A percentile compares a stretch with the other conserved stretches of the same genome.
Evolutionary conservation across 2,113 vertebrate species (phyloP).

Genomic region (Oxyura jamaicensis): DNA sequence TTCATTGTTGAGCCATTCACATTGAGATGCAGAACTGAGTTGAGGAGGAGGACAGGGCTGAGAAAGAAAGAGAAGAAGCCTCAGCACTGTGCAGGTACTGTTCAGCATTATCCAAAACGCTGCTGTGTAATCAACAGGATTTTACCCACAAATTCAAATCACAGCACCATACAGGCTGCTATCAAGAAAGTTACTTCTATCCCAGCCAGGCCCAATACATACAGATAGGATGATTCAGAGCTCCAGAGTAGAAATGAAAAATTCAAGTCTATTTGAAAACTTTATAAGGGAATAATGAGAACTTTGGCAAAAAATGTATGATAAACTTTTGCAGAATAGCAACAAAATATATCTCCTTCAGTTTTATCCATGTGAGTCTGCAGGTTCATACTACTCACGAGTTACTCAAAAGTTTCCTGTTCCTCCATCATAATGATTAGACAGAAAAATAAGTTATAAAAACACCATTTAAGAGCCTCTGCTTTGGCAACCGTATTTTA

Average conservation of each 20-base stretch:
- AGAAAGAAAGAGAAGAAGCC: background rate
- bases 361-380: background rate
- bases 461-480: background rate
- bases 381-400: background rate
- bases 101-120: background rate
- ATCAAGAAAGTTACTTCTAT: background rate
- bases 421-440: background rate
- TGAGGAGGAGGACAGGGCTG: background rate
- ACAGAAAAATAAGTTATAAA: background rate
- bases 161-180: background rate
- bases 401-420: background rate
- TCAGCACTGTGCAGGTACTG: background rate
- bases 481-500: background rate
- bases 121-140: too few species aligned
- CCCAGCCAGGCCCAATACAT: background rate
- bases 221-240: too few species aligned
- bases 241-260: background rate
- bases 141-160: background rate
- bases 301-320: fast-evolving
- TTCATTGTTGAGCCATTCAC: background rate
- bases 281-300: background rate
- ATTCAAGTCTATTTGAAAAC: background rate
- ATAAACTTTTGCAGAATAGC: background rate
- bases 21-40: background rate
- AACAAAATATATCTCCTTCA: background rate